Conservation (phyloP, 2,888 invertebrate species). For the Drosophila borborema region DNA sequence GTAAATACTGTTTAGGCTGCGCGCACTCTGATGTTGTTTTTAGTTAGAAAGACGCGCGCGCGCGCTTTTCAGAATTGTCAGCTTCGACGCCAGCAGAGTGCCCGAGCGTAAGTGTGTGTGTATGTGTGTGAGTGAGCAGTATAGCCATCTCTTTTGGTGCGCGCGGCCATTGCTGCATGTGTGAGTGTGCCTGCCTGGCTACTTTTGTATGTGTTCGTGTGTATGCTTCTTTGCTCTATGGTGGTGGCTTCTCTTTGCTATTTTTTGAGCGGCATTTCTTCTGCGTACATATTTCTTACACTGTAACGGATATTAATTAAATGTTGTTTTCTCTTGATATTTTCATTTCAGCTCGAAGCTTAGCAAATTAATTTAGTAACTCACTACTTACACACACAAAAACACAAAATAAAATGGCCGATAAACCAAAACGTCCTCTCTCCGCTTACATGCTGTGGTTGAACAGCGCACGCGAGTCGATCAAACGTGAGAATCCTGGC, state of each 20-base stretch:
- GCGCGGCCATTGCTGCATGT: constrained; percentile 45
- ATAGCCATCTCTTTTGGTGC: constrained; percentile 62
- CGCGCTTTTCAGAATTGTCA: constrained; percentile 64
- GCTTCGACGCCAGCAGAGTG: constrained; percentile 20
- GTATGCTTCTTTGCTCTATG: constrained; percentile 18
- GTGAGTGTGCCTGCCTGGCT: constrained; percentile 12
- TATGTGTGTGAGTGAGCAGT: constrained; percentile 27
- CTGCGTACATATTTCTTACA: constrained; percentile 4
- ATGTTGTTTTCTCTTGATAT: constrained; percentile 3
- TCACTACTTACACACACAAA: constrained; percentile 48
- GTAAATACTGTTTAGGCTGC: constrained; percentile 71
- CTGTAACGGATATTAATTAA: constrained; percentile 13
- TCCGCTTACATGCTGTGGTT: constrained; percentile 98
- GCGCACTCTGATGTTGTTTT: constrained; percentile 52
- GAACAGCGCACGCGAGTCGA: constrained; percentile 93
- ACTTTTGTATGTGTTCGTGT: constrained; percentile 12
- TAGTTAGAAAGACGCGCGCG: constrained; percentile 56
- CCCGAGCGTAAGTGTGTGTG: background rate
- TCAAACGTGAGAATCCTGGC: constrained; percentile 96
- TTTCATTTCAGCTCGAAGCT: constrained; percentile 64
- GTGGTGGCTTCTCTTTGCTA: constrained; percentile 50
- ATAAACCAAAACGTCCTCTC: constrained; percentile 96
- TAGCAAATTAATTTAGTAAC: constrained; percentile 55
- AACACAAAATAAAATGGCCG: constrained; percentile 88
- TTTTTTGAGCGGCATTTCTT: constrained; percentile 22